A percentile compares a stretch with the other conserved stretches of the same genome.
Conservation (phyloP, 2,113 vertebrate genomes). For the Hippocampus comes region DNA sequence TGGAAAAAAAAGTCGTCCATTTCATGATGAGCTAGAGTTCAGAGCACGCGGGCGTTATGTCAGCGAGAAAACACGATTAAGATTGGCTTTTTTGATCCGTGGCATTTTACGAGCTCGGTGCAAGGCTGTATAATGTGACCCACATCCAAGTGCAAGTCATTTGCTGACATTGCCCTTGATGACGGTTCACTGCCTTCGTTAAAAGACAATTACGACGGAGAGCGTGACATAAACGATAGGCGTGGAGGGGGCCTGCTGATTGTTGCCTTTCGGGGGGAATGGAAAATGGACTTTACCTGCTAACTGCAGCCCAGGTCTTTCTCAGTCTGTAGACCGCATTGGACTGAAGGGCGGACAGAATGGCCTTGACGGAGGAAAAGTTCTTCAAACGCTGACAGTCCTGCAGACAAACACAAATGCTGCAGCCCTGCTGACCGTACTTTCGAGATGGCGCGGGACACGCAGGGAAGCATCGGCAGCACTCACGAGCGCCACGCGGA, state of each 20-base stretch:
- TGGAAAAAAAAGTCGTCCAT: neutral
- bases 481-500: constrained; percentile 80
- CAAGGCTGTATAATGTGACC: constrained; percentile 9
- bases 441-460: too few relatives aligned
- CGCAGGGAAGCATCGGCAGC: too few relatives aligned
- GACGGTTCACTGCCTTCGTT: constrained; percentile 30
- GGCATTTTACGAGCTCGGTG: constrained; percentile 6
- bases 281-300: constrained; percentile 63
- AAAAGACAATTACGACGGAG: constrained; percentile 20
- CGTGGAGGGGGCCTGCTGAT: neutral
- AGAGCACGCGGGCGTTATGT: neutral
- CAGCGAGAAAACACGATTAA: constrained; percentile 8
- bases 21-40: constrained; percentile 9
- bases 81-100: constrained; percentile 8
- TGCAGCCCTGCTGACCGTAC: too few relatives aligned
- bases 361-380: constrained; percentile 82
- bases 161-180: constrained; percentile 29
- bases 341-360: constrained; percentile 84
- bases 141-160: neutral
- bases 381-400: constrained; percentile 78
- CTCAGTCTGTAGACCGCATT: constrained; percentile 84
- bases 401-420: constrained; percentile 49
- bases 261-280: neutral
- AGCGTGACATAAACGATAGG: neutral
- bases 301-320: constrained; percentile 80